Percentiles rank a stretch among this genome's conserved stretches.
These are phyloP conservation scores for Scyliorhinus canicula DNA, from an alignment of 2,797 vertebrate genomes.

Conservation along the genomic window DNA sequence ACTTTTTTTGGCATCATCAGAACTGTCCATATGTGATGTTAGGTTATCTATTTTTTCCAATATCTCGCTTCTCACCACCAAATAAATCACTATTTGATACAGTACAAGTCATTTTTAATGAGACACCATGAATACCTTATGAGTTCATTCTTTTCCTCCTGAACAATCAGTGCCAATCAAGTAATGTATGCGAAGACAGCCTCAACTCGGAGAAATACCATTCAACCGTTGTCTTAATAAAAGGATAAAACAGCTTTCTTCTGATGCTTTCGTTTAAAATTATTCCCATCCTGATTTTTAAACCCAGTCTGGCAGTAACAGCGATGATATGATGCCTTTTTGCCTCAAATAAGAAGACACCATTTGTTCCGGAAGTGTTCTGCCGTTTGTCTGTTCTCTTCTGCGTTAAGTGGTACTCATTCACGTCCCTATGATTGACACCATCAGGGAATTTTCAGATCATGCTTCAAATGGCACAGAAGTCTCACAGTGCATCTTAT, in stretches of 20 bases:
- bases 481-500: neutral
- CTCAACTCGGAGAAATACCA: neutral
- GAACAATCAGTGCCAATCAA: neutral
- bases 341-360: neutral
- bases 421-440: neutral
- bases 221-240: neutral
- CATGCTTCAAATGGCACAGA: neutral
- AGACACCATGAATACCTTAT: neutral
- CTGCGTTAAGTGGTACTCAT: neutral
- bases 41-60: neutral
- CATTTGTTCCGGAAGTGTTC: slow-evolving; percentile 5
- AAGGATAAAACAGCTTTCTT: neutral
- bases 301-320: neutral
- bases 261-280: neutral
- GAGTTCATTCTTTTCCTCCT: neutral
- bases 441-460: neutral
- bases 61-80: neutral
- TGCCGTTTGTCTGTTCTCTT: neutral
- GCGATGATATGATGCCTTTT: neutral
- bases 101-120: slow-evolving; percentile 6
- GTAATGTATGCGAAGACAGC: neutral
- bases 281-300: neutral
- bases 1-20: neutral
- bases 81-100: neutral
- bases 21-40: neutral